These are phyloP conservation scores for Anhinga rufa DNA, from an alignment of 2,113 vertebrate genomes.

Conservation along the genomic window DNA sequence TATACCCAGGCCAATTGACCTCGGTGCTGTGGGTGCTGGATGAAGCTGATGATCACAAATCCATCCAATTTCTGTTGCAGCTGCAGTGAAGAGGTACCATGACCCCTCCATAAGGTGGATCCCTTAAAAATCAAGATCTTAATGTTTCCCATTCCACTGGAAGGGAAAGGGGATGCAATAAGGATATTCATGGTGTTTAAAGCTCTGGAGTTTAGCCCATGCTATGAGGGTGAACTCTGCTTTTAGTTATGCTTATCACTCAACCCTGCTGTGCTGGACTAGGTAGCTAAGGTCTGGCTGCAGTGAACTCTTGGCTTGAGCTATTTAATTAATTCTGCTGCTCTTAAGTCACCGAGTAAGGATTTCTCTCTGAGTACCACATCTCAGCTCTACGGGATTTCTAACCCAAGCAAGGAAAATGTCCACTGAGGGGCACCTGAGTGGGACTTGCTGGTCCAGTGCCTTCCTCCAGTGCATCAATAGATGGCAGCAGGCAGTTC, in stretches of 20 bases:
- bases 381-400: not conserved
- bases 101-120: not conserved
- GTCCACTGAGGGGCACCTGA: not conserved
- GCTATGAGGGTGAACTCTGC: not conserved
- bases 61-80: not conserved
- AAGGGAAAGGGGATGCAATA: not conserved
- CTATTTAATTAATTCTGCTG: not conserved
- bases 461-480: not conserved
- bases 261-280: not conserved
- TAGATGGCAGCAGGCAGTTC: constrained; percentile 53
- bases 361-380: not conserved
- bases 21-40: not conserved
- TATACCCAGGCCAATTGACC: not conserved
- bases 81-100: not conserved
- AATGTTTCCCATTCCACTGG: not conserved
- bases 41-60: not conserved
- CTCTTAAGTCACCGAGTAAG: not conserved
- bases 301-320: not conserved
- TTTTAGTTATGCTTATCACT: not conserved
- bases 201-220: not conserved
- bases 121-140: not conserved
- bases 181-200: not conserved
- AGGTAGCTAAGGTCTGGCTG: not conserved
- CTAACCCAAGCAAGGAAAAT: not conserved
- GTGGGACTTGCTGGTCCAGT: not conserved